Percentiles rank a stretch among this genome's conserved stretches.
phyloP scores from a whole-genome alignment of 2,797 vertebrate species.

The Sebastes nivosus region DNA sequence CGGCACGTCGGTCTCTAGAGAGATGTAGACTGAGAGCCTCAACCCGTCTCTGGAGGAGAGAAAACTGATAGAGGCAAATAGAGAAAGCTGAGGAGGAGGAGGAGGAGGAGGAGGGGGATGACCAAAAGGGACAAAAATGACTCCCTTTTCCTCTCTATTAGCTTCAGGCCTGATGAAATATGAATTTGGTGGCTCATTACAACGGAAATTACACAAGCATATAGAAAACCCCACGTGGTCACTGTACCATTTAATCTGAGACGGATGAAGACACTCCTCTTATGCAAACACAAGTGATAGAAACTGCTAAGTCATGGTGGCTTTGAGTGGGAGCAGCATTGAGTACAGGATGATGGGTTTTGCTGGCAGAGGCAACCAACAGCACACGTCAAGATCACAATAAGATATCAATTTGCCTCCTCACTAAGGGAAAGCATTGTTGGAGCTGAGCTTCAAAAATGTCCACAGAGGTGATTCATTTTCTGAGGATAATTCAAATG shows the following conservation, averaged over 20 bases:
- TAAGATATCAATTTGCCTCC: conserved; percentile 32
- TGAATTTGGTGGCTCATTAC: conserved; percentile 50
- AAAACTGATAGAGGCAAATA: conserved; percentile 25
- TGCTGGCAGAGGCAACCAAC: not conserved
- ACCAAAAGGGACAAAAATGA: conserved; percentile 38
- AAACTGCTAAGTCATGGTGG: not conserved
- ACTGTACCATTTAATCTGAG: conserved; percentile 1
- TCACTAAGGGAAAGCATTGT: not conserved
- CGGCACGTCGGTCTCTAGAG: conserved; percentile 19
- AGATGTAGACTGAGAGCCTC: conserved; percentile 18
- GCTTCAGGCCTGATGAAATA: conserved; percentile 37
- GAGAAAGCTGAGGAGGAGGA: conserved; percentile 18
- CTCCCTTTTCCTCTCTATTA: conserved; percentile 37
- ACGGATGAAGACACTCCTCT: not conserved
- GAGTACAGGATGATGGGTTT: not conserved
- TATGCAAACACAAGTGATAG: conserved; percentile 5
- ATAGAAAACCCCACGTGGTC: conserved; percentile 23
- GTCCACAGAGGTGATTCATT: conserved; percentile 6
- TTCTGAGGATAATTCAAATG: conserved; percentile 8
- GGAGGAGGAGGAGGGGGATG: conserved; percentile 24
- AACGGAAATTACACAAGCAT: conserved; percentile 34
- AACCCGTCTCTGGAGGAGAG: conserved; percentile 24
- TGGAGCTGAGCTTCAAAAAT: not conserved
- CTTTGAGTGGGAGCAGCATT: not conserved
- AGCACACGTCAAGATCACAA: conserved; percentile 10